Evolutionary conservation across 2,113 vertebrate species (phyloP).

Genomic region (Quiscalus mexicanus): DNA sequence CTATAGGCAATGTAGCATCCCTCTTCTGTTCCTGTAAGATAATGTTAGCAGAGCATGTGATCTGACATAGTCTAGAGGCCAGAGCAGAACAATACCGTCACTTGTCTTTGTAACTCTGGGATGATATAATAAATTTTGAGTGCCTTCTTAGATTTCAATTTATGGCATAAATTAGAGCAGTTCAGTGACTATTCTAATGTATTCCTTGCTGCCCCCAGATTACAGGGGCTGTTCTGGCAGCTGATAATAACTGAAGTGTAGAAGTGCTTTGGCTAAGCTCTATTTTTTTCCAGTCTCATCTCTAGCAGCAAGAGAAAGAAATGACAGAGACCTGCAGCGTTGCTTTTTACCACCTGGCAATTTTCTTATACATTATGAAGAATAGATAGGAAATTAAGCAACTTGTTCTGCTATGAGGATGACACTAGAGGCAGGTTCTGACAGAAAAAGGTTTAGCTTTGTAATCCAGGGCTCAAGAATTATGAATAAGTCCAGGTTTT

Average conservation of each 20-base stretch:
- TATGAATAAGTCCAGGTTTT: background rate
- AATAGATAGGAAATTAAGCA: background rate
- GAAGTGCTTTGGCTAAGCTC: background rate
- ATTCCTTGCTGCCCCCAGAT: background rate
- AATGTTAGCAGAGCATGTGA: background rate
- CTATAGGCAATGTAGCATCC: background rate
- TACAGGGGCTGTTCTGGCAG: background rate
- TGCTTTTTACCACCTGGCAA: background rate
- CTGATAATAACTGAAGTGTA: background rate
- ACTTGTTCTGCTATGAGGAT: background rate
- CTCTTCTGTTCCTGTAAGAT: background rate
- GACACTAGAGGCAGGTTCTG: background rate
- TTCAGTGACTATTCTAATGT: background rate
- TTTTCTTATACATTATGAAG: background rate
- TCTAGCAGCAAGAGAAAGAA: background rate
- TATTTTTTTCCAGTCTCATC: background rate
- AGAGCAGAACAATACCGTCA: constrained; percentile 12
- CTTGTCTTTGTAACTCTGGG: background rate
- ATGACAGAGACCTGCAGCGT: background rate
- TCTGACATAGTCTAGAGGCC: background rate
- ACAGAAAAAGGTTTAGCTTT: background rate
- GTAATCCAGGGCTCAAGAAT: background rate
- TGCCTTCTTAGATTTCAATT: constrained; percentile 20
- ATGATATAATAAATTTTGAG: background rate
- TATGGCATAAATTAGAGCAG: constrained; percentile 32